Percentiles rank a stretch among this genome's conserved stretches.
Conservation (phyloP, 1,140 invertebrate species). For the Drosophila paulistorum region DNA sequence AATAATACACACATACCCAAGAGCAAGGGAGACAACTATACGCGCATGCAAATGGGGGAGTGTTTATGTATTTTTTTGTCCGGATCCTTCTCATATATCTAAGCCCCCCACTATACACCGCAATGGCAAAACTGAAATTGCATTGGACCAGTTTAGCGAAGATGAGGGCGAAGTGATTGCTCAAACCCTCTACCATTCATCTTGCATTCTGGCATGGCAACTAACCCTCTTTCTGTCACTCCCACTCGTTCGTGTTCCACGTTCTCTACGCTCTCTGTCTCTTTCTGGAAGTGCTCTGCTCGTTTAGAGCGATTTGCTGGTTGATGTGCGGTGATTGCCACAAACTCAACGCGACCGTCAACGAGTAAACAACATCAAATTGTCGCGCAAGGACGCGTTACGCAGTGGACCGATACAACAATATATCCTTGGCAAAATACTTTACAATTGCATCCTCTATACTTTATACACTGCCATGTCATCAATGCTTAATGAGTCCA, state of each 20-base stretch:
- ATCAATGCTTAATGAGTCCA: constrained; percentile 67
- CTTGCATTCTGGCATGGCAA: constrained; percentile 19
- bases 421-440: not conserved
- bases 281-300: constrained; percentile 35
- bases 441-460: constrained; percentile 7
- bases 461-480: constrained; percentile 44
- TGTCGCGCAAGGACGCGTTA: constrained; percentile 44
- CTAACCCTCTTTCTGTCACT: constrained; percentile 22
- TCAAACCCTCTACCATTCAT: constrained; percentile 9
- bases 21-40: constrained; percentile 67
- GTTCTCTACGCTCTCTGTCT: constrained; percentile 26
- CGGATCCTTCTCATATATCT: constrained; percentile 11
- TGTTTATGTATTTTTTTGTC: constrained; percentile 39
- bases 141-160: constrained; percentile 13
- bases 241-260: not conserved
- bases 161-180: not conserved
- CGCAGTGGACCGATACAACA: not conserved
- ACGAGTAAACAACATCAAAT: constrained; percentile 80
- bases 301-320: constrained; percentile 81
- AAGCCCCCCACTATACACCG: constrained; percentile 11
- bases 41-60: constrained; percentile 74
- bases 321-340: constrained; percentile 82
- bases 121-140: constrained; percentile 27
- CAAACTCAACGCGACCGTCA: constrained; percentile 82
- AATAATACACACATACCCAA: not conserved